Evolutionary conservation across 2,888 invertebrate genomes (phyloP).

Genomic region (Camptogramma bilineatum): DNA sequence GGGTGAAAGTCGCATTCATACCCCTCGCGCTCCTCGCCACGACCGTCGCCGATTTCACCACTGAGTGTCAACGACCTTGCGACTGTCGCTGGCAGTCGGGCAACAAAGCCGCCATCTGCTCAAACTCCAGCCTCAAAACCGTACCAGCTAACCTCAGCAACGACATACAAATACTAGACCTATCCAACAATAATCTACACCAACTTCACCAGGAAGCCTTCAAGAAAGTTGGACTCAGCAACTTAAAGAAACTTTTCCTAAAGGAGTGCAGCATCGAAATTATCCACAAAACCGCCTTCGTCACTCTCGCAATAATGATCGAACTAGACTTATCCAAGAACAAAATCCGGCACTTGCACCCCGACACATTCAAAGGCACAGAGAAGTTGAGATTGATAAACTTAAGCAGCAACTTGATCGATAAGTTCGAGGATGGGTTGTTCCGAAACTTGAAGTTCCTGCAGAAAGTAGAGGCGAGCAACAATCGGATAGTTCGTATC

Average conservation of each 20-base stretch:
- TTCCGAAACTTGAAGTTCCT: constrained; percentile 91
- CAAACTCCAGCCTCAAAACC: constrained; percentile 86
- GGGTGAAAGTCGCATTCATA: constrained; percentile 74
- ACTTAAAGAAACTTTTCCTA: constrained; percentile 92
- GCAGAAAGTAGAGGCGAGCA: constrained; percentile 91
- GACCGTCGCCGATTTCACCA: constrained; percentile 83
- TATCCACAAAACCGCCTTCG: constrained; percentile 90
- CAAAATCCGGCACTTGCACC: constrained; percentile 87
- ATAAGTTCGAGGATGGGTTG: constrained; percentile 89
- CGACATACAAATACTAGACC: constrained; percentile 90
- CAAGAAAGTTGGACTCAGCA: constrained; percentile 88
- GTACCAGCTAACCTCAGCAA: constrained; percentile 91
- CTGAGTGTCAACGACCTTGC: constrained; percentile 89
- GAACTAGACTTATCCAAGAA: constrained; percentile 94
- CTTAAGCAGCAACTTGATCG: constrained; percentile 91
- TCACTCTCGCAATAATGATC: constrained; percentile 90
- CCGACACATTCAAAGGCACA: constrained; percentile 90
- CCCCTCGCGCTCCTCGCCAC: constrained; percentile 65
- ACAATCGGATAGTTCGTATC: constrained; percentile 90
- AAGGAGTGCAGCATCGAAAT: constrained; percentile 90
- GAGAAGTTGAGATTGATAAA: constrained; percentile 90
- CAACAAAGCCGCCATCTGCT: constrained; percentile 94
- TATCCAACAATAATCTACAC: constrained; percentile 89
- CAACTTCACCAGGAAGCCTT: constrained; percentile 89
- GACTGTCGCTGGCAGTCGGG: constrained; percentile 95